Evolutionary conservation across 1,140 invertebrate genomes (phyloP).

Genomic region (Hydropsyche tenuis): DNA sequence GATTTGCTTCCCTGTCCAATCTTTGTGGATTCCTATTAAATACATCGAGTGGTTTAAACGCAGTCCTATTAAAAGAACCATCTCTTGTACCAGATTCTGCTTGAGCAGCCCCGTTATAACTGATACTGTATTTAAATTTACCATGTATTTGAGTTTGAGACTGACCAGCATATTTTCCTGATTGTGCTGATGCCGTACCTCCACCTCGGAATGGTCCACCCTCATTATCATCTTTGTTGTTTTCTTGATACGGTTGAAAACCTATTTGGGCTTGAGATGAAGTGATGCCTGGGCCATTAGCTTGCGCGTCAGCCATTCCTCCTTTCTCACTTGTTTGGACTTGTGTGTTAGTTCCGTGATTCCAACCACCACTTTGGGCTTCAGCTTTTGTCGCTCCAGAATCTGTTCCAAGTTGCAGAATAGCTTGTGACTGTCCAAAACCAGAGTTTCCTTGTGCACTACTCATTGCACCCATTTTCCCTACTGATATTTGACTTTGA

Average conservation of each 20-base stretch:
- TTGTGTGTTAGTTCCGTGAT: conserved; percentile 78
- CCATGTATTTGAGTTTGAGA: conserved; percentile 82
- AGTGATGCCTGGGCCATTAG: conserved; percentile 80
- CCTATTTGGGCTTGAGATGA: conserved; percentile 87
- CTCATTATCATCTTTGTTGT: conserved; percentile 60
- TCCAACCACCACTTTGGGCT: conserved; percentile 75
- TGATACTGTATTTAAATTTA: conserved; percentile 77
- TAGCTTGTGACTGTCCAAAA: conserved; percentile 76
- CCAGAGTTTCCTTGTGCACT: conserved; percentile 76
- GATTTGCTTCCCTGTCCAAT: conserved; percentile 42
- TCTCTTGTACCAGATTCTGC: conserved; percentile 74
- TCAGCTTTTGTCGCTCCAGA: conserved; percentile 74
- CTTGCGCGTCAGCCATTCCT: conserved; percentile 83
- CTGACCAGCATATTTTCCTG: conserved; percentile 73
- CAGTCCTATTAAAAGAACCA: conserved; percentile 57
- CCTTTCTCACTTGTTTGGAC: conserved; percentile 79
- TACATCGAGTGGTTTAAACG: conserved; percentile 57
- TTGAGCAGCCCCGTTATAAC: conserved; percentile 81
- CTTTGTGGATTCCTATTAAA: conserved; percentile 52
- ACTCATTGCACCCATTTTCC: conserved; percentile 74
- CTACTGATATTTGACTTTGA: conserved; percentile 74
- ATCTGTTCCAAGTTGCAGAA: conserved; percentile 74
- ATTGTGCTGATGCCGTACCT: conserved; percentile 78
- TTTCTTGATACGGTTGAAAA: conserved; percentile 75
- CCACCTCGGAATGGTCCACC: conserved; percentile 71